Conservation (phyloP, 2,888 invertebrate species). For the Chouioia cunea region DNA sequence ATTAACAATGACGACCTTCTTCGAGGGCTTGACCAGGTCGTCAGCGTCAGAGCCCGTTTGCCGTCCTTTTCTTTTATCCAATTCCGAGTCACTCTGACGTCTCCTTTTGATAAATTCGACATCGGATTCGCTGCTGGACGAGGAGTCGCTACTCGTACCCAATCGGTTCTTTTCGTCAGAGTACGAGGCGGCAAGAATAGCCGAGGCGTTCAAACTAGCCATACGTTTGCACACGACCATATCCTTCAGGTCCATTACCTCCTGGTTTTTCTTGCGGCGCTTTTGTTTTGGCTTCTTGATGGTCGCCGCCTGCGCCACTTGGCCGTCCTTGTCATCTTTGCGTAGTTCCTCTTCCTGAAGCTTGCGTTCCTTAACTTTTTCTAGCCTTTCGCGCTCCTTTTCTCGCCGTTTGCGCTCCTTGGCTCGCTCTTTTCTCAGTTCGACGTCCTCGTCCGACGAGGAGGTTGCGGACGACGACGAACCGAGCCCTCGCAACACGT, state of each 20-base stretch:
- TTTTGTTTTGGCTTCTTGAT: conserved; percentile 59
- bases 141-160: conserved; percentile 72
- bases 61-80: conserved; percentile 59
- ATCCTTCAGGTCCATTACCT: conserved; percentile 84
- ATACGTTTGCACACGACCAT: conserved; percentile 91
- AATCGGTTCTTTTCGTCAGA: conserved; percentile 76
- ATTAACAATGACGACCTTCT: conserved; percentile 81
- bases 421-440: conserved; percentile 17
- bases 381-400: conserved; percentile 27
- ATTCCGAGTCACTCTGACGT: conserved; percentile 63
- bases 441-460: conserved; percentile 52
- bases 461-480: conserved; percentile 60
- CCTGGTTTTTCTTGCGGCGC: conserved; percentile 62
- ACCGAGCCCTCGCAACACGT: conserved; percentile 79
- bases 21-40: conserved; percentile 65
- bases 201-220: conserved; percentile 92
- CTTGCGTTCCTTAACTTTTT: conserved; percentile 12
- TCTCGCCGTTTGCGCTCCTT: conserved; percentile 32
- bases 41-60: conserved; percentile 59
- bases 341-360: background rate
- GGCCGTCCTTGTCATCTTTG: conserved; percentile 49
- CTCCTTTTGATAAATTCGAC: conserved; percentile 64
- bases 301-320: conserved; percentile 54
- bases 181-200: conserved; percentile 90
- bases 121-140: conserved; percentile 69